These are phyloP conservation scores for Motacilla tschutschensis DNA, from an alignment of 2,113 vertebrate genomes.

Conservation along the genomic window DNA sequence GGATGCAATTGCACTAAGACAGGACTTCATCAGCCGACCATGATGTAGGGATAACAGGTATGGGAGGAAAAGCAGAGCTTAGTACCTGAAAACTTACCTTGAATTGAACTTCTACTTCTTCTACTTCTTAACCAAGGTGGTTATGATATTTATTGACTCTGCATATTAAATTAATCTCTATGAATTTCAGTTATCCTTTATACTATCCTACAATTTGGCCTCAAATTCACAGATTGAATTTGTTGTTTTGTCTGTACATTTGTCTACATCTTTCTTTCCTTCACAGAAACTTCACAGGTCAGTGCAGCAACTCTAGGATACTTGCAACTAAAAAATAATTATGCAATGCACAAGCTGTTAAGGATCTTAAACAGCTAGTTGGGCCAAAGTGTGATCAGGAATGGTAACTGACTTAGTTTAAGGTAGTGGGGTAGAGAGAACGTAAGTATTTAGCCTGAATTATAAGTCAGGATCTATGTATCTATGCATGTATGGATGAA, in stretches of 20 bases:
- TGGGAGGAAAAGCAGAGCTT: not conserved
- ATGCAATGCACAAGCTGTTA: not conserved
- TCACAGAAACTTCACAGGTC: not conserved
- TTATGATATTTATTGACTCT: not conserved
- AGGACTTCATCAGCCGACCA: not conserved
- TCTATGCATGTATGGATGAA: too few species aligned
- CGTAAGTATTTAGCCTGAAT: not conserved
- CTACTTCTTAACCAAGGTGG: not conserved
- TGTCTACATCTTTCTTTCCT: not conserved
- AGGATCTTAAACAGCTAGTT: not conserved
- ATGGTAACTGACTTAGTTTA: not conserved
- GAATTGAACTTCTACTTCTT: not conserved
- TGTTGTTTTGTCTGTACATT: not conserved
- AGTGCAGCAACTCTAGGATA: not conserved
- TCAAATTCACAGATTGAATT: not conserved
- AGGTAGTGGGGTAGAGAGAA: not conserved
- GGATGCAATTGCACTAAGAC: not conserved
- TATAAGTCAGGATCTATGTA: too few species aligned
- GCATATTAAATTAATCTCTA: not conserved
- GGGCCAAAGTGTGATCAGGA: not conserved
- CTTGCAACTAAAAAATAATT: not conserved
- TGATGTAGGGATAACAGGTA: not conserved
- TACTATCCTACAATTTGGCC: not conserved
- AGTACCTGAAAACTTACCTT: not conserved
- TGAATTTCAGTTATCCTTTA: not conserved